Conservation (phyloP, 2,888 invertebrate species). For the Xestia rhomboidea region DNA sequence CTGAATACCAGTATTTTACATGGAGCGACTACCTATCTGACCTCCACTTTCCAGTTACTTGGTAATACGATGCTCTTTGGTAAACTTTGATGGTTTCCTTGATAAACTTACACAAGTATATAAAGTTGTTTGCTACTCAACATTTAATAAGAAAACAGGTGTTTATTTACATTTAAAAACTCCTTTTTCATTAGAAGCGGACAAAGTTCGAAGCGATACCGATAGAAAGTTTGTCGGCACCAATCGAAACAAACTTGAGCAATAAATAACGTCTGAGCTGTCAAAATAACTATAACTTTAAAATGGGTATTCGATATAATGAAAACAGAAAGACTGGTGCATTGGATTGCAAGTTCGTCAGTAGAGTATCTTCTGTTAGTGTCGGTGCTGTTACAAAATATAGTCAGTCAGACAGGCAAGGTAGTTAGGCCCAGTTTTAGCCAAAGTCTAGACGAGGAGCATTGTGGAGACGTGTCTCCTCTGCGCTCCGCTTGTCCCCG, state of each 20-base stretch:
- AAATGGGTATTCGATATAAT: not conserved
- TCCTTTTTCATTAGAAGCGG: slow-evolving; percentile 15
- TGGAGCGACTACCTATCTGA: not conserved
- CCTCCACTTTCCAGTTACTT: not conserved
- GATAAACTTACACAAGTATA: not conserved
- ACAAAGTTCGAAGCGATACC: slow-evolving; percentile 44
- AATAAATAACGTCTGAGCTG: slow-evolving; percentile 29
- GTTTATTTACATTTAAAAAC: slow-evolving; percentile 37
- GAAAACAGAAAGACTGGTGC: not conserved
- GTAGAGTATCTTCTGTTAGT: not conserved
- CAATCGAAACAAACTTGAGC: slow-evolving; percentile 17
- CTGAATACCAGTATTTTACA: not conserved
- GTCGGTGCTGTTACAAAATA: too few species aligned
- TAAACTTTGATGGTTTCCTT: not conserved
- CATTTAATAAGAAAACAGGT: slow-evolving; percentile 44
- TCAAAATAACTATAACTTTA: slow-evolving; percentile 28
- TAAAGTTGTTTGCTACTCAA: not conserved
- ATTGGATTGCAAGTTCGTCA: not conserved
- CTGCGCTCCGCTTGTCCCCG: not conserved
- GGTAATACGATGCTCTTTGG: not conserved
- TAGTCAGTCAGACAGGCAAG: not conserved
- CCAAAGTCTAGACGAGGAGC: not conserved
- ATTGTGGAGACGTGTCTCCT: not conserved
- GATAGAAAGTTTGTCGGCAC: slow-evolving; percentile 46
- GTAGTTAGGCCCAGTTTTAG: not conserved